A percentile compares a stretch with the other conserved stretches of the same genome.
Evolutionary conservation across 2,797 vertebrate species (phyloP).

Genomic region (Gephyroberyx darwinii): DNA sequence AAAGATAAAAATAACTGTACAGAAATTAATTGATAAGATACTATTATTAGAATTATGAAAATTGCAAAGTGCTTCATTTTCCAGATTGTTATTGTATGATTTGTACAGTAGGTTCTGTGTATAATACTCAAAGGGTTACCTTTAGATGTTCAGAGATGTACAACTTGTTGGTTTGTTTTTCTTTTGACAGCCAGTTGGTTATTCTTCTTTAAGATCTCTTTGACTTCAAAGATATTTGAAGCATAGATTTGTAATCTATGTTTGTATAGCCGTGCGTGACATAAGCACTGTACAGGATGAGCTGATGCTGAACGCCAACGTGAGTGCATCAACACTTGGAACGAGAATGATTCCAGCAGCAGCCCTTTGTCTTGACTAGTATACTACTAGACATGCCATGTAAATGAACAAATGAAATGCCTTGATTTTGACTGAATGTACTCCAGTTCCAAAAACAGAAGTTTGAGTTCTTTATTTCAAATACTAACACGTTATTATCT

Average conservation of each 20-base stretch:
- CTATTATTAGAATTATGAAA: slow-evolving; percentile 64
- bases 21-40: slow-evolving; percentile 70
- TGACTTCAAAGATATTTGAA: slow-evolving; percentile 53
- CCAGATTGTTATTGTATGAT: slow-evolving; percentile 77
- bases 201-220: slow-evolving; percentile 46
- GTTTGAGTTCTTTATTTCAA: slow-evolving; percentile 47
- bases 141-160: slow-evolving; percentile 72
- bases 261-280: slow-evolving; percentile 67
- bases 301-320: slow-evolving; percentile 6
- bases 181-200: slow-evolving; percentile 53
- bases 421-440: slow-evolving; percentile 79
- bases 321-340: slow-evolving; percentile 20
- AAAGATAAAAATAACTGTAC: slow-evolving; percentile 68
- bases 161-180: slow-evolving; percentile 58
- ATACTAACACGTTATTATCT: slow-evolving; percentile 48
- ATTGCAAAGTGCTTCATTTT: slow-evolving; percentile 67
- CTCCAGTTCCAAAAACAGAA: slow-evolving; percentile 46
- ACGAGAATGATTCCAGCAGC: slow-evolving; percentile 49
- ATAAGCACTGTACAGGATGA: slow-evolving; percentile 59
- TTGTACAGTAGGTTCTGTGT: slow-evolving; percentile 78
- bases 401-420: slow-evolving; percentile 57
- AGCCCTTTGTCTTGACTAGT: slow-evolving; percentile 54
- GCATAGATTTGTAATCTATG: slow-evolving; percentile 66
- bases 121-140: slow-evolving; percentile 62
- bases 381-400: slow-evolving; percentile 41